Conservation (phyloP, 1,140 invertebrate species). For the Cydia pomonella region DNA sequence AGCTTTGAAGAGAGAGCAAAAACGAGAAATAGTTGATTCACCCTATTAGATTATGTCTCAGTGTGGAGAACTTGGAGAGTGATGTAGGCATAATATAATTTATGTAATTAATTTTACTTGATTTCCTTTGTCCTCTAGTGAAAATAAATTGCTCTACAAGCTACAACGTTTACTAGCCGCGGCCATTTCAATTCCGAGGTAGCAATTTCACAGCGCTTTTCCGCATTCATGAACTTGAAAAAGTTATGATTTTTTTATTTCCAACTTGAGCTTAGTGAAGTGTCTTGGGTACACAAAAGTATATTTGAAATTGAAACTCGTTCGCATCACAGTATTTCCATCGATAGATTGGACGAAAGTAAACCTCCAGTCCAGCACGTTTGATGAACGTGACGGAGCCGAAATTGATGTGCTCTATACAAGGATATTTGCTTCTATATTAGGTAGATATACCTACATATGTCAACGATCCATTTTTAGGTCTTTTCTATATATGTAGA, state of each 20-base stretch:
- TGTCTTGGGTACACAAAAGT: neutral
- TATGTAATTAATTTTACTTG: neutral
- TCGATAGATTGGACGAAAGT: neutral
- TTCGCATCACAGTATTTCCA: neutral
- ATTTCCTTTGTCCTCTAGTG: neutral
- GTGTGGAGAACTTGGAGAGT: too few species aligned
- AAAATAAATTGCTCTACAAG: neutral
- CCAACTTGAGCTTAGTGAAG: neutral
- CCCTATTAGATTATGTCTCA: neutral
- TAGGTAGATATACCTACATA: too few species aligned
- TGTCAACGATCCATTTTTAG: neutral
- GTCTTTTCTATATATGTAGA: too few species aligned
- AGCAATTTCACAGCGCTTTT: neutral
- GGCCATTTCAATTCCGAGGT: constrained; percentile 5
- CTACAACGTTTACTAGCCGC: neutral
- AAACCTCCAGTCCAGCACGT: constrained; percentile 6
- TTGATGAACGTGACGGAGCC: neutral
- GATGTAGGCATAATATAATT: neutral
- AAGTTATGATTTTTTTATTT: neutral
- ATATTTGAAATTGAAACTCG: neutral
- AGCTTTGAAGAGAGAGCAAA: too few species aligned
- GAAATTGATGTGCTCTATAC: neutral
- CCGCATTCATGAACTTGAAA: constrained; percentile 1
- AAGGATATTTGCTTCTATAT: too few species aligned
- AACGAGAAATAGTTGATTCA: too few species aligned